A percentile compares a stretch with the other conserved stretches of the same genome.
Conservation (phyloP, 1,140 invertebrate species). For the Dryas iulia region DNA sequence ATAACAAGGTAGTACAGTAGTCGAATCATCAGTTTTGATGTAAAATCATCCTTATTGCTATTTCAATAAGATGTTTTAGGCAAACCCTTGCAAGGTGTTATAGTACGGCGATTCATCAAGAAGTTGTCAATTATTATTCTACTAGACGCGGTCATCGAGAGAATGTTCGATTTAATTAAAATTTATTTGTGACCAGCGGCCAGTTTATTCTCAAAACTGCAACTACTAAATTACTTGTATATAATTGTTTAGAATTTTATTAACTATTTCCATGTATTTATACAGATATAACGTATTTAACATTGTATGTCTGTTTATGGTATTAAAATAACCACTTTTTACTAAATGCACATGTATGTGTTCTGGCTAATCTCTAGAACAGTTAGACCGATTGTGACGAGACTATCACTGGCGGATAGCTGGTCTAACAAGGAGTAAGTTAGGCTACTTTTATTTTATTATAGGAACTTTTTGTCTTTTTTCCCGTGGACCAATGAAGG, state of each 20-base stretch:
- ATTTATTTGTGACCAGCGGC: conserved; percentile 61
- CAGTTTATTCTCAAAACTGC: conserved; percentile 12
- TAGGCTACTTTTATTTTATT: too few species aligned
- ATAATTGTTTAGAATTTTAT: background rate
- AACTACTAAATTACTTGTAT: background rate
- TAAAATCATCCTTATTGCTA: conserved; percentile 15
- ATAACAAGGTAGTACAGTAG: conserved; percentile 61
- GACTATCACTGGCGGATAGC: too few species aligned
- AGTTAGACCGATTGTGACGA: too few species aligned
- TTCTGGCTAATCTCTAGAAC: too few species aligned
- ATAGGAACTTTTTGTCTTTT: too few species aligned
- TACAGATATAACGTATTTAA: too few species aligned
- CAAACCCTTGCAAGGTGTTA: conserved; percentile 8
- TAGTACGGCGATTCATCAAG: conserved; percentile 65
- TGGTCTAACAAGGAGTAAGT: too few species aligned
- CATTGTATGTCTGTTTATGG: too few species aligned
- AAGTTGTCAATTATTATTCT: conserved; percentile 73
- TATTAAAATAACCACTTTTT: too few species aligned
- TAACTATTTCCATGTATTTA: too few species aligned
- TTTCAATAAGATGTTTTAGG: conserved; percentile 6
- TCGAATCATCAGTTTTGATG: background rate
- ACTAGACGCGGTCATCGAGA: conserved; percentile 49
- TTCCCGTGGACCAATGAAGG: too few species aligned
- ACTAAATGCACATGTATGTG: too few species aligned
- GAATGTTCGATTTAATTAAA: conserved; percentile 71